Evolutionary conservation across 2,113 vertebrate species (phyloP).

Genomic region (Aythya baeri): DNA sequence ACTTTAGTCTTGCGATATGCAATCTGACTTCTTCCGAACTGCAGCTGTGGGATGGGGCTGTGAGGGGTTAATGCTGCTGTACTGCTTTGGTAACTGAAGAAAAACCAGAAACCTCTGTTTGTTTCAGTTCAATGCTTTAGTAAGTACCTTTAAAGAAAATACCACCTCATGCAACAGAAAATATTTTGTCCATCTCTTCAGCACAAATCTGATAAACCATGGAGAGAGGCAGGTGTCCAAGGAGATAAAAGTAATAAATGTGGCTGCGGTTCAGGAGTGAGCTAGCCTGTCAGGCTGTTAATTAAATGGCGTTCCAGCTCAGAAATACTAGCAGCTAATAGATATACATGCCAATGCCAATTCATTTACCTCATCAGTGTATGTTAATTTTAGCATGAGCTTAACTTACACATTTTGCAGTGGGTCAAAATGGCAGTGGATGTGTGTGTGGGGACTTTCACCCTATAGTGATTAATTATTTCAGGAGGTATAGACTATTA

Average conservation of each 20-base stretch:
- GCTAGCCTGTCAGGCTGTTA: constrained; percentile 36
- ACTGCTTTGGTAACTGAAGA: not conserved
- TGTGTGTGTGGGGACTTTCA: not conserved
- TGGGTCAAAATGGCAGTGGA: not conserved
- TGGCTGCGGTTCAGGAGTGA: not conserved
- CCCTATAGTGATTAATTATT: not conserved
- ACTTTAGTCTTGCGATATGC: not conserved
- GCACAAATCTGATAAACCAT: constrained; percentile 30
- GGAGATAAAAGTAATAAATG: constrained; percentile 56
- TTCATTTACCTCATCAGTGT: constrained; percentile 41
- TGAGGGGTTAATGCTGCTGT: not conserved
- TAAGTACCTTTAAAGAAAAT: not conserved
- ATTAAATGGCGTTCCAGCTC: constrained; percentile 53
- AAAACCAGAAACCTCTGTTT: not conserved
- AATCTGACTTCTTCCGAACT: not conserved
- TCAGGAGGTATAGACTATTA: not conserved
- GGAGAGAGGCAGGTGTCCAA: constrained; percentile 3
- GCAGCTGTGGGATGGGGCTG: not conserved
- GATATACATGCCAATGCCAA: not conserved
- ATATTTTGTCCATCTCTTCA: constrained; percentile 16
- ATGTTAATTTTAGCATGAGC: constrained; percentile 42
- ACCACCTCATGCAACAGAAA: constrained; percentile 4
- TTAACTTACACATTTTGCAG: constrained; percentile 33
- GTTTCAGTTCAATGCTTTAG: not conserved
- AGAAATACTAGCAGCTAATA: constrained; percentile 47